These are phyloP conservation scores for Nothoprocta pentlandii DNA, from an alignment of 2,113 vertebrate genomes.

Conservation along the genomic window DNA sequence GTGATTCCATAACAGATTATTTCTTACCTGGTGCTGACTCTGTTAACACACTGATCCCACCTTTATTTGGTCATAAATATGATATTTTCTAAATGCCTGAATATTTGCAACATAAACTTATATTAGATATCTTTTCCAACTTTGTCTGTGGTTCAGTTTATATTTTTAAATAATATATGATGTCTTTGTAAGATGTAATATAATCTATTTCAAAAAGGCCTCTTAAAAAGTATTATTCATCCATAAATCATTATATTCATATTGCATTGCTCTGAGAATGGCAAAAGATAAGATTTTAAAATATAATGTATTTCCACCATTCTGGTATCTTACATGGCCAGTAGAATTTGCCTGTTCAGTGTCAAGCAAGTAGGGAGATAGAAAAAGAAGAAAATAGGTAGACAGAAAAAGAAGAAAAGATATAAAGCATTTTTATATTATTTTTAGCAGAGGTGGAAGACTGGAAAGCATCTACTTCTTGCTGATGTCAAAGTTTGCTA, in stretches of 20 bases:
- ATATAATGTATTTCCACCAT: background rate
- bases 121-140: constrained; percentile 14
- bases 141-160: background rate
- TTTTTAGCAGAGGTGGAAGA: constrained; percentile 10
- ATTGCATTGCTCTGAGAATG: background rate
- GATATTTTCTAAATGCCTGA: background rate
- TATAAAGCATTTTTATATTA: background rate
- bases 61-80: background rate
- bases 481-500: background rate
- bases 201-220: background rate
- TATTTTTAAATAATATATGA: background rate
- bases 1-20: background rate
- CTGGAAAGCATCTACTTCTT: background rate
- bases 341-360: background rate
- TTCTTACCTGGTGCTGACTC: background rate
- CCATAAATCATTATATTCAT: background rate
- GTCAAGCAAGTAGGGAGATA: background rate
- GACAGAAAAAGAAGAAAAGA: background rate
- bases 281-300: background rate
- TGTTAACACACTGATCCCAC: background rate
- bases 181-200: background rate
- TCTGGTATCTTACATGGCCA: background rate
- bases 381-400: background rate
- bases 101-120: background rate
- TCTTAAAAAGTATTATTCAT: background rate